Conservation (phyloP, 2,797 vertebrate species). For the Myotis myotis region DNA sequence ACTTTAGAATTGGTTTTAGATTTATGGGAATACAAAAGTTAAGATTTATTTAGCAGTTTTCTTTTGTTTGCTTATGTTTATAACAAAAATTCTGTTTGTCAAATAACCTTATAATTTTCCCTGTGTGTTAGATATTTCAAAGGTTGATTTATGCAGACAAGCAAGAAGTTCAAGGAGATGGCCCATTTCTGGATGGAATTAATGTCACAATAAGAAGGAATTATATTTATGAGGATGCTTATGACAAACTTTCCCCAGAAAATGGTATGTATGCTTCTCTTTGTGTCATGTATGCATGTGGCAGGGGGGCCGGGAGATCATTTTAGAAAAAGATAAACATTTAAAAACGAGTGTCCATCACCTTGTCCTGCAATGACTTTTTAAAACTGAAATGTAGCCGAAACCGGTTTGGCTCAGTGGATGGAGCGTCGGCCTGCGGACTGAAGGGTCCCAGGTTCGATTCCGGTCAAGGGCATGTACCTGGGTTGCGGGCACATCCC, state of each 20-base stretch:
- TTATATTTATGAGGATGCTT: conserved; percentile 99
- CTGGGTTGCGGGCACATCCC: too few species aligned
- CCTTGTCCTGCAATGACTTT: neutral
- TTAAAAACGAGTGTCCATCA: neutral
- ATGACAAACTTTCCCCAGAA: conserved; percentile 99
- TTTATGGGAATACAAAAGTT: neutral
- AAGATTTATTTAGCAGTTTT: neutral
- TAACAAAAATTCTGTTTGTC: neutral
- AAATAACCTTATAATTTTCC: neutral
- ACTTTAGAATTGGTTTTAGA: neutral
- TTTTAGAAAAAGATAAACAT: neutral
- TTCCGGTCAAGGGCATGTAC: too few species aligned
- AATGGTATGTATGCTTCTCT: conserved; percentile 88
- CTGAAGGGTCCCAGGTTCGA: too few species aligned
- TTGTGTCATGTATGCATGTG: neutral
- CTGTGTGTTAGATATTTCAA: conserved; percentile 93
- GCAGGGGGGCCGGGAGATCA: neutral
- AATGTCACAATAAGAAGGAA: conserved; percentile 98
- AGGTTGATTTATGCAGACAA: conserved; percentile 98
- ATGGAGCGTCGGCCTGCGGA: too few species aligned
- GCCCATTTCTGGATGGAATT: conserved; percentile 96
- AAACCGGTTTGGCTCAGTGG: too few species aligned
- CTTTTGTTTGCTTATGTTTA: neutral
- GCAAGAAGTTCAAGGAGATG: conserved; percentile 96
- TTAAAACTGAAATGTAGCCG: neutral